Percentiles rank a stretch among this genome's conserved stretches.
Evolutionary conservation across 1,140 invertebrate species (phyloP).

Genomic region (Heliconius congener): DNA sequence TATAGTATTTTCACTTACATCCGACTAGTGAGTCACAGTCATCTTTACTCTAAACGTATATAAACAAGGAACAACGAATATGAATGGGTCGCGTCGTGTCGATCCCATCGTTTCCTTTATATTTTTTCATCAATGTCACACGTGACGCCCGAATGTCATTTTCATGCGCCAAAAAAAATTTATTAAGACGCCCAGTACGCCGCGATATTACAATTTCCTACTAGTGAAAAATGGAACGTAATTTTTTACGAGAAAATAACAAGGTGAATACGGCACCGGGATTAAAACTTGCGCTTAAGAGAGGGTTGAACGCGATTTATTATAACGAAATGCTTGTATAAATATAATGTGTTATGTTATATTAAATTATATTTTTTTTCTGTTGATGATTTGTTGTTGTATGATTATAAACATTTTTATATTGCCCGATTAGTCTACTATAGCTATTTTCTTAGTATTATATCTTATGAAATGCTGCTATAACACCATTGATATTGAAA

Average conservation of each 20-base stretch:
- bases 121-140: conserved; percentile 81
- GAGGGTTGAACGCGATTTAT: conserved; percentile 53
- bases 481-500: no score
- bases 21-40: not conserved
- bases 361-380: not conserved
- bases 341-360: conserved; percentile 24
- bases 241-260: conserved; percentile 80
- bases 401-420: not conserved
- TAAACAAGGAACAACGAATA: conserved; percentile 49
- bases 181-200: conserved; percentile 71
- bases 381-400: not conserved
- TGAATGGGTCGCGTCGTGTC: conserved; percentile 50
- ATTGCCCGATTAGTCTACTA: no score
- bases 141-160: conserved; percentile 79
- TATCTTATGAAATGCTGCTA: no score
- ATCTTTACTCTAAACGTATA: conserved; percentile 35
- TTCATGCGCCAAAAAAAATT: conserved; percentile 79
- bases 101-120: conserved; percentile 78
- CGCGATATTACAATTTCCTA: conserved; percentile 79
- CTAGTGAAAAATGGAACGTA: conserved; percentile 80
- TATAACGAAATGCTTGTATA: conserved; percentile 35
- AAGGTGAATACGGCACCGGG: conserved; percentile 65
- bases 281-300: conserved; percentile 67
- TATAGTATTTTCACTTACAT: not conserved
- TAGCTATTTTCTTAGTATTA: no score